These are phyloP conservation scores for Hydra vulgaris DNA, from an alignment of 30 jellyfish, hydroid and myxozoan species.

Conservation along the genomic window DNA sequence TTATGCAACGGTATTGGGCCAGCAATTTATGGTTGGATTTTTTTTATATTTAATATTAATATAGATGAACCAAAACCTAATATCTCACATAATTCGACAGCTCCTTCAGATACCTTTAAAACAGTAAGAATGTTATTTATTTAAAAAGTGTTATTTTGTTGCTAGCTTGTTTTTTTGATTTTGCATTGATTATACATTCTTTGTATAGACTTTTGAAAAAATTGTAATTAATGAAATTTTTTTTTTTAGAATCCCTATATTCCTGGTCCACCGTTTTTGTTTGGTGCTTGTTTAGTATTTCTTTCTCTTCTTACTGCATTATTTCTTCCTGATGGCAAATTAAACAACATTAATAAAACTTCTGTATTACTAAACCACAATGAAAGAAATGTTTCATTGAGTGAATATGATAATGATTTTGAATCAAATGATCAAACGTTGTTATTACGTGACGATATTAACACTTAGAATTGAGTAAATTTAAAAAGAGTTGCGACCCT, in stretches of 20 bases:
- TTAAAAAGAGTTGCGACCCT: too few species aligned
- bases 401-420: conserved; percentile 25
- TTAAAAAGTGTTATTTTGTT: too few species aligned
- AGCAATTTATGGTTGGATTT: conserved; percentile 82
- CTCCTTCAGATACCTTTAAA: background rate
- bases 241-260: conserved; percentile 51
- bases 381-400: conserved; percentile 9
- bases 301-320: conserved; percentile 78
- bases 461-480: too few species aligned
- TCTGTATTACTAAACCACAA: background rate
- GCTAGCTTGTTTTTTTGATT: too few species aligned
- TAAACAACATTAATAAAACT: background rate
- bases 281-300: conserved; percentile 88
- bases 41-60: conserved; percentile 73
- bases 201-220: too few species aligned
- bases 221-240: too few species aligned
- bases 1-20: conserved; percentile 98
- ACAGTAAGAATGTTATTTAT: background rate
- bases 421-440: conserved; percentile 23
- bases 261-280: conserved; percentile 97
- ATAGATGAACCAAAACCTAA: conserved; percentile 6
- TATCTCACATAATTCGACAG: conserved; percentile 8
- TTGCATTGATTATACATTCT: too few species aligned
- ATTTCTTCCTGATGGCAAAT: conserved; percentile 62
- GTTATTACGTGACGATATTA: conserved; percentile 18